Base-by-base conservation (phyloP, 2,888 invertebrate species). In the Agrilus biguttatus region DNA sequence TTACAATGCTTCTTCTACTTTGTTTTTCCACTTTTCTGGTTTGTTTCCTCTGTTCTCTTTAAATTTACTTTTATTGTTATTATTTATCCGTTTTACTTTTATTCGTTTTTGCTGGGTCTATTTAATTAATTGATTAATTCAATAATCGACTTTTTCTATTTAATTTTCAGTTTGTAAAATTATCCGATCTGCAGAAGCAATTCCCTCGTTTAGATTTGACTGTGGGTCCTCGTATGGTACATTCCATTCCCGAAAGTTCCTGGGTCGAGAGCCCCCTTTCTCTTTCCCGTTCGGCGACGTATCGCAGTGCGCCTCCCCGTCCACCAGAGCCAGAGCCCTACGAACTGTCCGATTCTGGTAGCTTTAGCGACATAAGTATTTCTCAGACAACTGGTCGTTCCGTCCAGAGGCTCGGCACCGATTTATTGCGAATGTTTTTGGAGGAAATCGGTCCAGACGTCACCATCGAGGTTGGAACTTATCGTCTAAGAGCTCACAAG, bases 391-490 rank as follows among this genome's bases (percentile, higher is more conserved):
- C 47, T 66, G 76, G 76, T 8, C 73, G 52, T 34, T 56, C 57
- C 8, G 55, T 55, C 21, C 56, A 54, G 23, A 52, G 83, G 36
- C 69, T 92, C 8, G 91, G 91, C 0, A 85, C 89, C 57, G 91
- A 92, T 65, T 68, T 93, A 42, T 68, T 92, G 23, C 74, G 87
- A 49, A 91, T 93, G 91, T 92, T 92, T 62, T 65, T 89, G 47
- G 88, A 90, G 58, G 90, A 90, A 67, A 84, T 89, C 43, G 87
- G 87, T 50, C 83, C 91, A 0, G 92, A 92, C 60, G 88, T 90
- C 37, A 77, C 81, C 5, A 80, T 89, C 8, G 86, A 89, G 61
- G 88, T 89, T 10, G 80, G 80, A 36, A 89, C 87, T 1, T 75
- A 83, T 40, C 75, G 83, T 40, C 80, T 93, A 40, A 82, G 82